These are phyloP conservation scores for Pyrrhosoma nymphula DNA, from an alignment of 2,888 invertebrate genomes.

Conservation along the genomic window DNA sequence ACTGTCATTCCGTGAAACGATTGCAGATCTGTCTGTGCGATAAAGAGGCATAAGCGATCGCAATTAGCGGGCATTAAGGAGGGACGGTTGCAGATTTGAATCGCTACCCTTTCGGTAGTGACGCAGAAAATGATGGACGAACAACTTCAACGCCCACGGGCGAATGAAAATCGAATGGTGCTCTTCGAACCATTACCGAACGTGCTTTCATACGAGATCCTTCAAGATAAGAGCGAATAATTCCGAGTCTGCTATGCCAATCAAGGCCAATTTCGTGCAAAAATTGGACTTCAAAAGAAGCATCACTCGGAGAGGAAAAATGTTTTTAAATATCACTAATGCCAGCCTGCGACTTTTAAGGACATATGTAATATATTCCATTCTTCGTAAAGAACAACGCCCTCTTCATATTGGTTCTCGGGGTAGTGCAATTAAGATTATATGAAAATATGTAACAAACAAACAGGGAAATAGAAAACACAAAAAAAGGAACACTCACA, in stretches of 20 bases:
- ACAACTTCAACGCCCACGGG: background rate
- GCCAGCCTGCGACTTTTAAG: too few relatives aligned
- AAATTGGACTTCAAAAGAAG: background rate
- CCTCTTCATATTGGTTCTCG: too few relatives aligned
- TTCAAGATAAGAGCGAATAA: background rate
- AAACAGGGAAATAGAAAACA: too few relatives aligned
- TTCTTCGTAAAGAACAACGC: too few relatives aligned
- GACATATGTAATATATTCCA: too few relatives aligned
- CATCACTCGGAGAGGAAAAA: too few relatives aligned
- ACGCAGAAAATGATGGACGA: slow-evolving; percentile 1
- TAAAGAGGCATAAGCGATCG: background rate
- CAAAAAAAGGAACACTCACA: too few relatives aligned
- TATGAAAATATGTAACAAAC: too few relatives aligned
- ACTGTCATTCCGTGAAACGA: background rate
- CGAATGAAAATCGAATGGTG: background rate
- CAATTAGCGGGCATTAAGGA: slow-evolving; percentile 52
- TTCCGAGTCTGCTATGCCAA: background rate
- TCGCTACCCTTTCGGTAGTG: slow-evolving; percentile 14
- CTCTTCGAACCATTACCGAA: slow-evolving; percentile 2
- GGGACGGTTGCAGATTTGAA: background rate
- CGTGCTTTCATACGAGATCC: background rate
- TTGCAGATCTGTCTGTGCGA: background rate
- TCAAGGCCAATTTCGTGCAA: background rate
- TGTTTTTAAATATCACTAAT: too few relatives aligned
- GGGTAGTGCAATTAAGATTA: too few relatives aligned